A percentile compares a stretch with the other conserved stretches of the same genome.
phyloP scores from a whole-genome alignment of 2,797 vertebrate species.

The Lindbergichthys nudifrons region DNA sequence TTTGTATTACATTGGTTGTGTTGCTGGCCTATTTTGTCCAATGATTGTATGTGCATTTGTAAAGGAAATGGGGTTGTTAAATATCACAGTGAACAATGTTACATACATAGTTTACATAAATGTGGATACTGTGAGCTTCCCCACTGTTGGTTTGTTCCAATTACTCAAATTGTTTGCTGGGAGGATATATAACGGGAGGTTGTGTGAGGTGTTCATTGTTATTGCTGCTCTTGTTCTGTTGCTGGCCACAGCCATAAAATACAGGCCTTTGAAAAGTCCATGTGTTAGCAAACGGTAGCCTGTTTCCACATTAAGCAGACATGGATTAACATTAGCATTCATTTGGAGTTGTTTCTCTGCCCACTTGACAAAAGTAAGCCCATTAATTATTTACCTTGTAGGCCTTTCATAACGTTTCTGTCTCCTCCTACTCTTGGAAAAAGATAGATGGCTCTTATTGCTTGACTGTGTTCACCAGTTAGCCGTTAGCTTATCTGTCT shows the following conservation, averaged over 20 bases:
- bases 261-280: not conserved
- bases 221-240: not conserved
- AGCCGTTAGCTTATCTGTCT: not conserved
- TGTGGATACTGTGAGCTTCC: not conserved
- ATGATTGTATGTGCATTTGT: not conserved
- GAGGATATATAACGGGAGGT: not conserved
- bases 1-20: not conserved
- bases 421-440: not conserved
- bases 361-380: constrained; percentile 13
- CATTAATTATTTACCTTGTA: not conserved
- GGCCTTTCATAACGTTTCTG: not conserved
- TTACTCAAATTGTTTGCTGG: not conserved
- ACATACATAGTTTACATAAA: not conserved
- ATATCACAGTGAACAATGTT: not conserved
- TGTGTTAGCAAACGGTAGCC: not conserved
- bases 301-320: not conserved
- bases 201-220: accelerated
- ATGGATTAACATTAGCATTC: not conserved
- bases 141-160: constrained; percentile 9
- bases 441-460: not conserved
- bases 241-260: not conserved
- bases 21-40: not conserved
- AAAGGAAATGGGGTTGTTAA: not conserved
- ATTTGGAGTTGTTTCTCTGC: not conserved
- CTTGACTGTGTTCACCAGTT: not conserved